phyloP scores from a whole-genome alignment of 2,113 vertebrate genomes.

The Pipra filicauda region DNA sequence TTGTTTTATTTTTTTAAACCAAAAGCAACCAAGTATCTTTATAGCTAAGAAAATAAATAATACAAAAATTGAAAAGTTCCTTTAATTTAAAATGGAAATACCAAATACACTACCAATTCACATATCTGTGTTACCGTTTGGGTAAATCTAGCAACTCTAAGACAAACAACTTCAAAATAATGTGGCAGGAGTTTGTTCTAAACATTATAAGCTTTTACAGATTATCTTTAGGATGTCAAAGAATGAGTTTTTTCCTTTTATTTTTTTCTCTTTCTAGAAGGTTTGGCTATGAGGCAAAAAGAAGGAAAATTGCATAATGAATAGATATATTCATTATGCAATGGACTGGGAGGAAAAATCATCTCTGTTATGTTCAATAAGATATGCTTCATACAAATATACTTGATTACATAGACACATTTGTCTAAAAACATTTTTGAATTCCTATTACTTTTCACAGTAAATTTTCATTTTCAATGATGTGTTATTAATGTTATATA shows the following conservation, averaged over 20 bases:
- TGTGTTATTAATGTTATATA: background rate
- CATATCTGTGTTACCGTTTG: background rate
- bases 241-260: accelerated
- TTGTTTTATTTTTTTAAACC: background rate
- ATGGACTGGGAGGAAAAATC: background rate
- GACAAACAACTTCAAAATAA: background rate
- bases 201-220: background rate
- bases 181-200: background rate
- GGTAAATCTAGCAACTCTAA: background rate
- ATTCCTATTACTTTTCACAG: background rate
- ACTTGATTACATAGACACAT: background rate
- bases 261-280: background rate
- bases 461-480: background rate
- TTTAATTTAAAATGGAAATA: background rate
- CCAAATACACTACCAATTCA: background rate
- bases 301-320: background rate
- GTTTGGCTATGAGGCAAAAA: background rate
- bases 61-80: background rate
- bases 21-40: background rate
- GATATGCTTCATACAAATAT: background rate
- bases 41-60: background rate
- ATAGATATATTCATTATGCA: background rate
- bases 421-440: background rate
- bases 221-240: background rate
- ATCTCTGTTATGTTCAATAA: background rate